Percentiles rank a stretch among this genome's conserved stretches.
Conservation (phyloP, 2,888 invertebrate genomes). For the Drosophila monieri region DNA sequence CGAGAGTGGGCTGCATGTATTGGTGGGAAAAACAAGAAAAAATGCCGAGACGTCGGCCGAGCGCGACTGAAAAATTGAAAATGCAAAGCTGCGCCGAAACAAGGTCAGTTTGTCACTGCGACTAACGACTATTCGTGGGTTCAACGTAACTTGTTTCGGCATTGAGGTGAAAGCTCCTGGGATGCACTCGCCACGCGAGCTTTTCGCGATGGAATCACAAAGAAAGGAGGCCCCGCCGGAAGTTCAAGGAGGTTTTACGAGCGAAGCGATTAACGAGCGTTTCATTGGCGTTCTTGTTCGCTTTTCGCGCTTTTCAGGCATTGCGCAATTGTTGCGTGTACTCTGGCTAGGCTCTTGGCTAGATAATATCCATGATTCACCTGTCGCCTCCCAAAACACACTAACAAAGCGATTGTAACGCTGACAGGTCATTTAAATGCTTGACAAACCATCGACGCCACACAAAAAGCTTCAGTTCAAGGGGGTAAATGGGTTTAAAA, state of each 20-base stretch:
- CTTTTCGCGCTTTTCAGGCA: conserved; percentile 1
- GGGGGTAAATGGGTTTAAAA: too few species aligned
- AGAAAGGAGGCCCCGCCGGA: neutral
- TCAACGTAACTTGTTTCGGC: conserved; percentile 62
- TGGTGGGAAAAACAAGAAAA: conserved; percentile 3
- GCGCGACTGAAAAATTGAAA: conserved; percentile 31
- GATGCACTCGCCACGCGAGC: conserved; percentile 17
- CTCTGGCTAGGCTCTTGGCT: neutral
- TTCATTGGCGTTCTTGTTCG: conserved; percentile 15
- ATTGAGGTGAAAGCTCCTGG: conserved; percentile 62
- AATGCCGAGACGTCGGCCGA: conserved; percentile 38
- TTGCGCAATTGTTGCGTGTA: conserved; percentile 34
- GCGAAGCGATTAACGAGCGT: conserved; percentile 12
- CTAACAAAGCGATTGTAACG: neutral
- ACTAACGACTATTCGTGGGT: conserved; percentile 42
- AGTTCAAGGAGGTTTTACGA: conserved; percentile 31
- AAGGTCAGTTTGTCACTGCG: conserved; percentile 64
- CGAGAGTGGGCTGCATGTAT: neutral
- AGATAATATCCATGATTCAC: conserved; percentile 29
- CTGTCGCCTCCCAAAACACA: neutral
- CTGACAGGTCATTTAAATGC: conserved; percentile 40
- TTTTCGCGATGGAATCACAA: conserved; percentile 8
- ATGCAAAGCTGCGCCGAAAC: conserved; percentile 47
- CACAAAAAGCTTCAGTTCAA: conserved; percentile 27
- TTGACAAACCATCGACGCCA: conserved; percentile 27